Evolutionary conservation across 2,888 invertebrate species (phyloP), one percentile per base, ranked within the genome.

Genomic region (Argyresthia albistria): DNA sequence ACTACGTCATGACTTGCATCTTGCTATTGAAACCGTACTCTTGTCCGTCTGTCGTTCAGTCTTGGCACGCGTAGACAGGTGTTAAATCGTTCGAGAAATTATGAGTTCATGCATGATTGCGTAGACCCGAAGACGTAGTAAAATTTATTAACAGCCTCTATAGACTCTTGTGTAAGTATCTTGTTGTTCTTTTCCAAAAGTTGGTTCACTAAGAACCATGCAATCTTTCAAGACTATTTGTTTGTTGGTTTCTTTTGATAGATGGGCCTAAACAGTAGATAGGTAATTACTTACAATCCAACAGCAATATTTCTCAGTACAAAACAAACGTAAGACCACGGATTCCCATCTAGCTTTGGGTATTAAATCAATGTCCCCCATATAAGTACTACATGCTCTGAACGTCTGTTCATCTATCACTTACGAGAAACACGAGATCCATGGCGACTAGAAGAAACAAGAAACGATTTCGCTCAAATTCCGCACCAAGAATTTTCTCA

Each of bases 331-430:
- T 25, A 25, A 25, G 25, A 25, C 25, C 25, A 25, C 6, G n/a
- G 25, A 25, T 25, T 6, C 25, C 25, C 25, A 25, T 25, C 25
- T 25, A 25, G 25, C 25, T 25, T 25, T 6, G 25, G n/a, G 59
- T 66, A 67, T 67, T 81, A 81, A 80, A 81, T 81, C 81, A 81
- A 71, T 66, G 78, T 81, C 77, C 61, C 58, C 77, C 77, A 63
- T 76, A 75, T 76, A 76, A 68, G 76, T 67, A 68, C 25, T 25
- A 25, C 25, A 2, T 25, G 66, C 65, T 60, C 61, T 61, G 55
- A 60, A 55, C 59, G 62, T 62, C 62, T 60, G 70, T 69, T 68
- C 54, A 70, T 70, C 72, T 70, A 71, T 73, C 73, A 66, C 64
- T 56, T 56, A 63, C 14, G 14, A 15, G 9, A 4, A 8, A 25